Evolutionary conservation across 1,140 invertebrate species (phyloP), one percentile per base, ranked within the genome.

Genomic region (Drosophila tani): DNA sequence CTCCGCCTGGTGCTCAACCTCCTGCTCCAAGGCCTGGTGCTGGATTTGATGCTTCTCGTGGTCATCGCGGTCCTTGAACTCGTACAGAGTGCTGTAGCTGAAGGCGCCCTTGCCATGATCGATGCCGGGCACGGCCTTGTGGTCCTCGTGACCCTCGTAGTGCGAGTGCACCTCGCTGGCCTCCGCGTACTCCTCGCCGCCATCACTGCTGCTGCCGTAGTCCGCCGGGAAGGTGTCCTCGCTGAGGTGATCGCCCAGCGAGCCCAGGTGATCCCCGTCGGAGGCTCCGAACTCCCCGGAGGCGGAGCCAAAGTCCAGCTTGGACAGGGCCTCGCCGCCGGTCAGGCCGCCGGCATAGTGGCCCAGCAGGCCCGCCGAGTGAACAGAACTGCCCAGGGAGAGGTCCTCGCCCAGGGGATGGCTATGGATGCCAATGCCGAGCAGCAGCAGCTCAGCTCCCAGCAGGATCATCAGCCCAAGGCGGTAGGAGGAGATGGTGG

Each of bases 81-180:
- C 91, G 43, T 92, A 92, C 24, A 87, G 70, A 2, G 91, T 92
- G 66, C 91, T 92, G 47, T 92, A 92, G 67, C 90, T 91, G 15
- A 91, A 91, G 40, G 91, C 91, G 3, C 86, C 91, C 60, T 92
- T 92, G 79, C 91, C 91, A 40, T 92, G 91, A 57, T 92, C 86
- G 41, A 92, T 92, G 50, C 91, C 91, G 1, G 83, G 86, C 56
- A 92, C 91, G 5, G 91, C 83, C 71, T 87, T 81, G 29, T 81
- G 70, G 5, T 75, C 67, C 11, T 68, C 79, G 45, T 70, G 70
- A 7, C 50, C 65, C 24, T 87, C 78, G 49, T 75, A 80, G 17
- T 88, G 81, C 0, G 65, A 73, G 19, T 88, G 84, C 12, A 66
- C 35, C 55, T 91, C 85, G 15, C 86, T 87, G 8, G 82, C 78